These are phyloP conservation scores for Brenthis hecate DNA, from an alignment of 2,888 invertebrate species.

Conservation along the genomic window DNA sequence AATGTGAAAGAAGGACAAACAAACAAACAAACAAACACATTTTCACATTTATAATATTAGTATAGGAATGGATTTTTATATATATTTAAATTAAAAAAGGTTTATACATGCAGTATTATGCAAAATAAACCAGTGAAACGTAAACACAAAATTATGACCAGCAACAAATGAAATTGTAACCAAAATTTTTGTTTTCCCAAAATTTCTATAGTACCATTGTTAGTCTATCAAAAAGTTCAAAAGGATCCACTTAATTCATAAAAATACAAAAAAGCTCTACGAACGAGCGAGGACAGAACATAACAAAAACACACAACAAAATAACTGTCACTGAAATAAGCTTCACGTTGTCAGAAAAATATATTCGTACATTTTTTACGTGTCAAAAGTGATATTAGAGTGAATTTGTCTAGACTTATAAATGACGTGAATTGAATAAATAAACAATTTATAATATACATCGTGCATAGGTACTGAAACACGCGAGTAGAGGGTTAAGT, in stretches of 20 bases:
- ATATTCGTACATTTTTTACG: slow-evolving; percentile 16
- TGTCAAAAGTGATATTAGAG: slow-evolving; percentile 18
- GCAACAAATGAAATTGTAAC: not conserved
- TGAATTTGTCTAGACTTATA: slow-evolving; percentile 20
- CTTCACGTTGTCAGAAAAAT: slow-evolving; percentile 15
- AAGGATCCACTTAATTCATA: not conserved
- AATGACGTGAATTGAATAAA: slow-evolving; percentile 17
- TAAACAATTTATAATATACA: not conserved
- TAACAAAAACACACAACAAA: slow-evolving; percentile 2
- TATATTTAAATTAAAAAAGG: no score
- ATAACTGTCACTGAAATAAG: slow-evolving; percentile 10
- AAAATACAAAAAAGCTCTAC: not conserved
- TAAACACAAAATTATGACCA: no score
- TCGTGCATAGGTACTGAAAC: no score
- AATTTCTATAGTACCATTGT: not conserved
- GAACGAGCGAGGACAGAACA: not conserved
- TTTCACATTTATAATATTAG: no score
- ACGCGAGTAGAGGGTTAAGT: not conserved
- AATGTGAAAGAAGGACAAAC: no score
- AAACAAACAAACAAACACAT: no score
- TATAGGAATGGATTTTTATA: no score
- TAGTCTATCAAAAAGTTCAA: not conserved
- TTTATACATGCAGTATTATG: no score
- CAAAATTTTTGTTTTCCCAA: not conserved
- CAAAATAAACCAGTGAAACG: no score